phyloP scores from a whole-genome alignment of 2,888 invertebrate genomes.

The Trichogramma dendrolimi region DNA sequence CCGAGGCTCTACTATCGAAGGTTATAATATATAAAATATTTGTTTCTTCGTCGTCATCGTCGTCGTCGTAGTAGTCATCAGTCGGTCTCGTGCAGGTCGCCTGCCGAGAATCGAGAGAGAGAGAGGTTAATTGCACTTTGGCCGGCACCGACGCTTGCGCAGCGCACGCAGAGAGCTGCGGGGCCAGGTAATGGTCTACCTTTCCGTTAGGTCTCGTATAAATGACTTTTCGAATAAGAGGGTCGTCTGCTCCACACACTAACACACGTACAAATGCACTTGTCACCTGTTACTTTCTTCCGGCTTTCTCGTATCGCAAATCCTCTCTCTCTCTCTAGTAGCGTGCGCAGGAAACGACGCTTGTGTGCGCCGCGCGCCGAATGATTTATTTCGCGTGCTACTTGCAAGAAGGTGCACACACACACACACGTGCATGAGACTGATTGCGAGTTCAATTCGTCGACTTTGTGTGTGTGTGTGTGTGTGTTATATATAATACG shows the following conservation, averaged over 20 bases:
- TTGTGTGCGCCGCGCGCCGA: too few relatives aligned
- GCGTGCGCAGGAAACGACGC: too few relatives aligned
- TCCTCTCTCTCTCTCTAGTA: background rate
- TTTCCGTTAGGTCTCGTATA: slow-evolving; percentile 11
- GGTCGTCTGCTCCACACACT: too few relatives aligned
- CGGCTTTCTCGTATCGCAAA: background rate
- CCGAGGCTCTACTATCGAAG: too few relatives aligned
- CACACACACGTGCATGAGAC: too few relatives aligned
- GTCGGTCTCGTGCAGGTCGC: background rate
- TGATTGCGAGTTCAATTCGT: too few relatives aligned
- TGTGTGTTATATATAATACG: too few relatives aligned
- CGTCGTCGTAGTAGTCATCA: background rate
- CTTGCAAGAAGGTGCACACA: too few relatives aligned
- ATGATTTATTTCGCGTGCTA: too few relatives aligned
- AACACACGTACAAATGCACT: background rate
- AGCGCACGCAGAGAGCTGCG: too few relatives aligned
- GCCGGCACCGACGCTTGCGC: too few relatives aligned
- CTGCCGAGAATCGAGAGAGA: background rate
- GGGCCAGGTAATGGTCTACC: background rate
- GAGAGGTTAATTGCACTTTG: background rate
- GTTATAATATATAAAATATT: background rate
- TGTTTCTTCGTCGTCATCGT: background rate
- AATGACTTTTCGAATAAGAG: slow-evolving; percentile 12
- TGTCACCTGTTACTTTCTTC: background rate
- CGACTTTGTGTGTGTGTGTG: too few relatives aligned